These are phyloP conservation scores for Oncopeltus fasciatus DNA, from an alignment of 1,140 invertebrate species.

Conservation along the genomic window DNA sequence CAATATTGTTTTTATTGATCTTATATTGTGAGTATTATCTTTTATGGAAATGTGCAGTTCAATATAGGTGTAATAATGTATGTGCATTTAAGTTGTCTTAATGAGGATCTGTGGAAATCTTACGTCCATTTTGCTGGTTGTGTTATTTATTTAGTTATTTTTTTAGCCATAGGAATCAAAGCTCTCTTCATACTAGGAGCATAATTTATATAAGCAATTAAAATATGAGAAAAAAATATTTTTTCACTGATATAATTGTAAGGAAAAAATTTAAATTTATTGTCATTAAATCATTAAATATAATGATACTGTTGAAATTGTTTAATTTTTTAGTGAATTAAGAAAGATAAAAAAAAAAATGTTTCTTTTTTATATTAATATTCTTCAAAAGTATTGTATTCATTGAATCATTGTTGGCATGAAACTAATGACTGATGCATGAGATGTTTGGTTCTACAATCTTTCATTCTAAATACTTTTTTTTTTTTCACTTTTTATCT, in stretches of 20 bases:
- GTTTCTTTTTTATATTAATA: neutral
- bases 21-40: neutral
- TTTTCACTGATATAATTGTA: neutral
- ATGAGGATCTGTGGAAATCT: neutral
- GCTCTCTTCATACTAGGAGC: neutral
- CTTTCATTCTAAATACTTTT: neutral
- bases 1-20: neutral
- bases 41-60: neutral
- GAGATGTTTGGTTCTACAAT: neutral
- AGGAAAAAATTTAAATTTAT: neutral
- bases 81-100: neutral
- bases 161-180: neutral
- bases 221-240: neutral
- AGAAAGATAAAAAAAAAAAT: neutral
- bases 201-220: neutral
- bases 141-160: constrained; percentile 8
- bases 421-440: neutral
- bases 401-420: neutral
- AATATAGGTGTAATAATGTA: neutral
- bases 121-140: constrained; percentile 4
- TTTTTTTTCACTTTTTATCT: neutral
- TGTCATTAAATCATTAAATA: neutral
- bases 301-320: neutral
- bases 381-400: neutral
- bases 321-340: neutral